Evolutionary conservation across 2,888 invertebrate species (phyloP).

Genomic region (Scaptomyza parva): DNA sequence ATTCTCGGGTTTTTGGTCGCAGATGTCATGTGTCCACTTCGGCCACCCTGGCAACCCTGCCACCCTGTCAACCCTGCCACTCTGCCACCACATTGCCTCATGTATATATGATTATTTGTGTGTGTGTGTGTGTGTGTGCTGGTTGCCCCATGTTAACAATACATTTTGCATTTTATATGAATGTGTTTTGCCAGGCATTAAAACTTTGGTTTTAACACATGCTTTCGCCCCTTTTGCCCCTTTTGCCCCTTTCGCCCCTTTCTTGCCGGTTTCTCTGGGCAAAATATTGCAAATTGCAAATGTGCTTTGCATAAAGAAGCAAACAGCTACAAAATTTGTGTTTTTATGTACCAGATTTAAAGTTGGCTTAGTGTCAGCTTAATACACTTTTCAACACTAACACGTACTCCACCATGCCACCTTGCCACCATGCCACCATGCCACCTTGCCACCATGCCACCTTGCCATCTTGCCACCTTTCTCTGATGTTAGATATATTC

Average conservation of each 20-base stretch:
- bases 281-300: conserved; percentile 8
- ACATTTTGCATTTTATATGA: conserved; percentile 43
- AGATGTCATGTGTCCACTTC: conserved; percentile 20
- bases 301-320: conserved; percentile 5
- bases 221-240: conserved; percentile 1
- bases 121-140: not conserved
- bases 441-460: not conserved
- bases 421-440: not conserved
- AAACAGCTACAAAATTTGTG: conserved; percentile 2
- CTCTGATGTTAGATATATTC: not conserved
- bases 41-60: no score
- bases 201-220: conserved; percentile 49
- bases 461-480: not conserved
- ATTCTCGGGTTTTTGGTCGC: conserved; percentile 13
- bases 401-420: not conserved
- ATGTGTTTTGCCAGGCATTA: conserved; percentile 32
- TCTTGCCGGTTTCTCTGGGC: no score
- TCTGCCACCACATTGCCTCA: no score
- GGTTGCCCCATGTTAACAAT: conserved; percentile 27
- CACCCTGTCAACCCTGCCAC: no score
- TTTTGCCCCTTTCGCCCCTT: not conserved
- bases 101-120: no score
- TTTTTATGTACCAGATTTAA: conserved; percentile 9
- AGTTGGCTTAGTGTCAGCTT: conserved; percentile 10
- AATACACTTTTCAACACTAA: not conserved